These are phyloP conservation scores for Taxidea taxus DNA, from an alignment of 2,113 vertebrate genomes.

Conservation along the genomic window DNA sequence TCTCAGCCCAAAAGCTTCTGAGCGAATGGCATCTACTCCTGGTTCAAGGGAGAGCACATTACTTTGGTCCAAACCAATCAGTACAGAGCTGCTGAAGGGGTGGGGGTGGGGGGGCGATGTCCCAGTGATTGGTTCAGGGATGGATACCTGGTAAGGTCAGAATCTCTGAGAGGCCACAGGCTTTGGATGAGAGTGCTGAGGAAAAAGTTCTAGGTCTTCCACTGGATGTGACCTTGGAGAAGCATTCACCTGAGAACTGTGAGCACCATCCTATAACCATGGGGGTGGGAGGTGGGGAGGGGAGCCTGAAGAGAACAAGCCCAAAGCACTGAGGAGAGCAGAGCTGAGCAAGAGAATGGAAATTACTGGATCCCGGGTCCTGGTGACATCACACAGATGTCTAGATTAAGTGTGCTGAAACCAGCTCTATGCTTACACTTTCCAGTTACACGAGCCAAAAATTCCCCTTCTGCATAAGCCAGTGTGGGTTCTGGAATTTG, in stretches of 20 bases:
- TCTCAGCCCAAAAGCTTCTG: background rate
- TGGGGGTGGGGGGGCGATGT: accelerated
- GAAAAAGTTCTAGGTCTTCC: background rate
- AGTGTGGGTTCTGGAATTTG: background rate
- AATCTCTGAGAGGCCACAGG: background rate
- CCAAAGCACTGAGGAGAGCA: background rate
- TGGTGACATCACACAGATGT: background rate
- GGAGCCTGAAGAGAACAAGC: background rate
- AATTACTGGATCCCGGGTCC: background rate
- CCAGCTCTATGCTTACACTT: background rate
- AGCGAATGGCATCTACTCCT: background rate
- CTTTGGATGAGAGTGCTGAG: background rate
- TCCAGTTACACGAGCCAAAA: background rate
- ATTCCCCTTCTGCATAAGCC: background rate
- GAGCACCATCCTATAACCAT: background rate
- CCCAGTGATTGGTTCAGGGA: background rate
- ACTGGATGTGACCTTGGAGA: background rate
- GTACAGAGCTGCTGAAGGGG: background rate
- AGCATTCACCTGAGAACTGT: background rate
- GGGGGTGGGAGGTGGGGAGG: accelerated
- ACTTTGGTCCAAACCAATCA: background rate
- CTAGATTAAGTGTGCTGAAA: background rate
- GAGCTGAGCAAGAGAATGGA: background rate
- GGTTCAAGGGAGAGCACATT: background rate
- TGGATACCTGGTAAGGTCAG: background rate